Evolutionary conservation across 2,888 invertebrate species (phyloP).

Genomic region (Noctua pronuba): DNA sequence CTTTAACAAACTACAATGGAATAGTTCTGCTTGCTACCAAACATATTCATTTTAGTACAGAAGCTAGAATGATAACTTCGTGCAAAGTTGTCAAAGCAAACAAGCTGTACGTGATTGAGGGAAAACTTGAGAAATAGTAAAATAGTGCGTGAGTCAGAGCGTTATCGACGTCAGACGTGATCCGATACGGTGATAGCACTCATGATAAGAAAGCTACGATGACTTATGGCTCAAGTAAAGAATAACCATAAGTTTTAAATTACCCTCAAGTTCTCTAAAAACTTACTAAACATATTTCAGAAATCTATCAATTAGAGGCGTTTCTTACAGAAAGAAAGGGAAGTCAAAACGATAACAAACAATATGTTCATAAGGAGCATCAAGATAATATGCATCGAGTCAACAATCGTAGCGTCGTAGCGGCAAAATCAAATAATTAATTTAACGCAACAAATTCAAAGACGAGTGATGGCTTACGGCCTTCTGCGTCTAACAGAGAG

Average conservation of each 20-base stretch:
- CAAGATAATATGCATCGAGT: not conserved
- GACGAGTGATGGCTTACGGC: not conserved
- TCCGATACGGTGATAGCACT: constrained; percentile 80
- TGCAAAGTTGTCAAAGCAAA: constrained; percentile 29
- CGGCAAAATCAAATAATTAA: constrained; percentile 1
- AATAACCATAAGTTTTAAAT: not conserved
- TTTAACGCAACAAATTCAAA: not conserved
- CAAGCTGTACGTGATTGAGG: constrained; percentile 46
- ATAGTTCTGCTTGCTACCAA: not conserved
- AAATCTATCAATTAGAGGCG: not conserved
- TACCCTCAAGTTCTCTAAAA: constrained; percentile 14
- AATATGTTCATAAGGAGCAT: not conserved
- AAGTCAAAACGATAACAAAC: not conserved
- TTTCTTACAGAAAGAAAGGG: not conserved
- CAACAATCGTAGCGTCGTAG: not conserved
- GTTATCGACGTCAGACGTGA: constrained; percentile 81
- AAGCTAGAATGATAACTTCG: constrained; percentile 22
- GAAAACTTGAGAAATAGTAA: constrained; percentile 46
- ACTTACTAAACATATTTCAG: not conserved
- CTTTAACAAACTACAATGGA: not conserved
- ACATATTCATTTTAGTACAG: not conserved
- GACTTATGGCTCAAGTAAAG: constrained; percentile 52
- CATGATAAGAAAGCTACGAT: constrained; percentile 69
- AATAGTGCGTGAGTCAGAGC: constrained; percentile 78
- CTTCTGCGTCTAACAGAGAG: not conserved